Percentiles rank a stretch among this genome's conserved stretches.
Evolutionary conservation across 23 tunicate genomes (phyloP).

Genomic region (Trididemnum miniatum): DNA sequence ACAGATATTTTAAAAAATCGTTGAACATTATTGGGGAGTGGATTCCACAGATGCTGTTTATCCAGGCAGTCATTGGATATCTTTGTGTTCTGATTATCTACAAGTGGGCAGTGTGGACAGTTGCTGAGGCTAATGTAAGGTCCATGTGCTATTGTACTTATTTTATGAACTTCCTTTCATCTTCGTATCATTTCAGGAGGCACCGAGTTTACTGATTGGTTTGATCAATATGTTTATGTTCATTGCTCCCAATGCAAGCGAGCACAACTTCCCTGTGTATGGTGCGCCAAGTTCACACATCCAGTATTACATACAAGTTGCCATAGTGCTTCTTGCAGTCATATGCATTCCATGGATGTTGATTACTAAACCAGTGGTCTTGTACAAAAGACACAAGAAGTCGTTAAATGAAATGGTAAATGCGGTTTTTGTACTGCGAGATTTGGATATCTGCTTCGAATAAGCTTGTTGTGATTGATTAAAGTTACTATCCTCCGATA

Average conservation of each 20-base stretch:
- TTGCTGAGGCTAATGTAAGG: slow-evolving; percentile 55
- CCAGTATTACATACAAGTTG: slow-evolving; percentile 59
- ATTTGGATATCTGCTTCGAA: no score
- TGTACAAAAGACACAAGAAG: slow-evolving; percentile 48
- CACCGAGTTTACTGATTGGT: slow-evolving; percentile 94
- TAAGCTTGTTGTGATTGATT: no score
- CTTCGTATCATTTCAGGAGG: slow-evolving; percentile 37
- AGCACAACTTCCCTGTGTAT: slow-evolving; percentile 29
- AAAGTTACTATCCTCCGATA: no score
- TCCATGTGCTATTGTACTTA: neutral
- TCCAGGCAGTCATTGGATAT: slow-evolving; percentile 76
- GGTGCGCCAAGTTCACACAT: neutral
- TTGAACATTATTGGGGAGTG: slow-evolving; percentile 66
- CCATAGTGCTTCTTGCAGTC: slow-evolving; percentile 67
- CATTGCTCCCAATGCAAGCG: slow-evolving; percentile 44
- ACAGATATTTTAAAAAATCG: slow-evolving; percentile 60
- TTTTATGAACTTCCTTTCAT: neutral
- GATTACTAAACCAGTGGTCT: slow-evolving; percentile 73
- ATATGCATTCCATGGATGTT: slow-evolving; percentile 89
- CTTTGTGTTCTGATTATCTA: slow-evolving; percentile 66
- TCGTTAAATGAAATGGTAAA: no score
- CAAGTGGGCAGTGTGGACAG: slow-evolving; percentile 89
- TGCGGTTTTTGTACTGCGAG: no score
- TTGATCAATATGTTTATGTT: slow-evolving; percentile 99
- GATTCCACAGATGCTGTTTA: slow-evolving; percentile 81